Evolutionary conservation across 2,113 vertebrate genomes (phyloP), one percentile per base, ranked within the genome.

Genomic region (Cebus imitator): DNA sequence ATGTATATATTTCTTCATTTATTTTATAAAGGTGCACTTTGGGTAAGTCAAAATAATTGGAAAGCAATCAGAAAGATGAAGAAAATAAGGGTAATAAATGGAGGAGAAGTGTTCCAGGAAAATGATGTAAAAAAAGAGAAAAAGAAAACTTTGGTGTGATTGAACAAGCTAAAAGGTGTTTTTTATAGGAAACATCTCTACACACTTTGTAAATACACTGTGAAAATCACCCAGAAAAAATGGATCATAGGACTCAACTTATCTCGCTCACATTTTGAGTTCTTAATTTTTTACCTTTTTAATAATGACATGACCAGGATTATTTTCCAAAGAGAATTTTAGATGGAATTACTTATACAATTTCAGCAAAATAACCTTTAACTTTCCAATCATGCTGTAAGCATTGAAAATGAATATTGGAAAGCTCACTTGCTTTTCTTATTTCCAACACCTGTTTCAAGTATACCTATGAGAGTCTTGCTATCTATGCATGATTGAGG

Each of bases 31-130:
- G 32, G 11, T 45, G 32, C 21, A 10, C 43, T 88, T 70, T 14
- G 21, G 27, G 1, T 61, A 87, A 91, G 14, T 0, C 50, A 78
- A 87, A 92, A 84, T 64, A 90, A 37, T n/a, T 25, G 14, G 45
- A 75, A 94, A 90, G 9, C 80, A 80, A 73, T 94, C 84, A 90
- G 64, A 81, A 17, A 79, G 50, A 82, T 58, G 27, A 86, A 86
- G 32, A 37, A 82, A 78, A 58, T 55, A 66, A 82, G 57, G 5
- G 3, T 35, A 37, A 52, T 61, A 73, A 84, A 68, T 73, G 75
- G 23, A 64, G 75, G 23, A 64, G 61, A 86, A 57, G 6, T 40
- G 4, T 35, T 87, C 14, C 48, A 75, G 52, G 11, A 4, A 95
- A 94, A 92, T 52, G 6, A 83, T 52, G 81, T 87, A 72, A n/a